phyloP scores from a whole-genome alignment of 2,113 vertebrate species.

The Mesembrinibis cayennensis region DNA sequence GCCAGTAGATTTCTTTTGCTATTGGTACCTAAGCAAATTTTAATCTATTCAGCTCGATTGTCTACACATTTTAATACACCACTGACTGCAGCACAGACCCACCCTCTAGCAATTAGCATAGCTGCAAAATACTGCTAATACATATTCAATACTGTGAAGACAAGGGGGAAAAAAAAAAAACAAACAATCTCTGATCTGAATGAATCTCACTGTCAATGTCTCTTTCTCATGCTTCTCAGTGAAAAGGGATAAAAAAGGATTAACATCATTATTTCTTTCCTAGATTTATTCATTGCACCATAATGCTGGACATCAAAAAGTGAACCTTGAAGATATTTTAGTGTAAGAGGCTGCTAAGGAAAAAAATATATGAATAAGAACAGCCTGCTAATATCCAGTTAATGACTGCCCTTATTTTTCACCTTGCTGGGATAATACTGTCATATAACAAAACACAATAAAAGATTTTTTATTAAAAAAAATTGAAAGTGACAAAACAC shows the following conservation, averaged over 20 bases:
- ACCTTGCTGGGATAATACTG: background rate
- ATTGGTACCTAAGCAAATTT: background rate
- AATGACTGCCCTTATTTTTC: background rate
- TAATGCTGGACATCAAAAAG: background rate
- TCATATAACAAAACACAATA: accelerated
- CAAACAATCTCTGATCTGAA: background rate
- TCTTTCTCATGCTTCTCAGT: background rate
- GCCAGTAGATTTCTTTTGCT: background rate
- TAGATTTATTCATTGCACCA: background rate
- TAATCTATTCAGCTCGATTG: background rate
- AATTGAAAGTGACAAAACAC: background rate
- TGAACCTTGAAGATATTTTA: background rate
- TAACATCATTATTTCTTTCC: background rate
- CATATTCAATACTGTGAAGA: background rate
- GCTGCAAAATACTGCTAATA: background rate
- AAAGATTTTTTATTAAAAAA: background rate
- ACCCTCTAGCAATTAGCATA: background rate
- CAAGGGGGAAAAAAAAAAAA: background rate
- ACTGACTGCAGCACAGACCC: background rate
- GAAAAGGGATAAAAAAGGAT: background rate
- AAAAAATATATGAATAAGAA: background rate
- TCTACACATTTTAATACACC: background rate
- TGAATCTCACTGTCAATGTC: background rate
- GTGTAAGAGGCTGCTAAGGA: background rate
- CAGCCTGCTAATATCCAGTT: background rate